Evolutionary conservation across 53 echinoderm and acorn worm genomes (phyloP).

Genomic region (Apostichopus leukothele): DNA sequence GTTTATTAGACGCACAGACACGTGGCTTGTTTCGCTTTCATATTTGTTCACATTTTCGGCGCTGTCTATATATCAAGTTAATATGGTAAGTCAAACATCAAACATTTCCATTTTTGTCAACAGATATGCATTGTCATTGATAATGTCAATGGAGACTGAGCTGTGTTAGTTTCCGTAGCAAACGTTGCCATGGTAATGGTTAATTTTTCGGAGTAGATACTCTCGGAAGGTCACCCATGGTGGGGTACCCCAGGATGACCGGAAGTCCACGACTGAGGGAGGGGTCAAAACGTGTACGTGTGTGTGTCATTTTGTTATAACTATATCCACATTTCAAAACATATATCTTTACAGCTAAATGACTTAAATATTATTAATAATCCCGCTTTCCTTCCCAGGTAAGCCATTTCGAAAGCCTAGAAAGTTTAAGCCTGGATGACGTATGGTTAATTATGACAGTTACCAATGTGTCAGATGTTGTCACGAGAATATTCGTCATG

Average conservation of each 20-base stretch:
- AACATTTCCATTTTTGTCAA: background rate
- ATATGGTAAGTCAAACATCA: constrained; percentile 6
- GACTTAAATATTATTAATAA: too few relatives aligned
- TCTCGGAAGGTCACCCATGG: too few relatives aligned
- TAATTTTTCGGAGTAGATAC: too few relatives aligned
- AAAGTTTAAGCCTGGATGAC: background rate
- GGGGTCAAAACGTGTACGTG: too few relatives aligned
- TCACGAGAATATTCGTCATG: background rate
- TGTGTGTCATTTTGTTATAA: too few relatives aligned
- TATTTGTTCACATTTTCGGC: background rate
- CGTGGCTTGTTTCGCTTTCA: background rate
- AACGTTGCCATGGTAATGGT: too few relatives aligned
- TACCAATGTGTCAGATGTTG: constrained; percentile 17
- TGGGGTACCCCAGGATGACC: too few relatives aligned
- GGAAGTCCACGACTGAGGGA: too few relatives aligned
- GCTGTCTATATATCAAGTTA: constrained; percentile 5
- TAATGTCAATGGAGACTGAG: background rate
- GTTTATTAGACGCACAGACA: background rate
- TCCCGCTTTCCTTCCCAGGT: background rate
- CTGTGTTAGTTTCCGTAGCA: too few relatives aligned
- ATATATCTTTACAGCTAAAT: too few relatives aligned
- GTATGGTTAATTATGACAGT: constrained; percentile 29
- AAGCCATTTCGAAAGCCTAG: constrained; percentile 4
- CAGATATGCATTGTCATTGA: background rate
- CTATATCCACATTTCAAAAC: too few relatives aligned